Conservation (phyloP, 2,113 vertebrate species). For the Aspiorhynchus laticeps region DNA sequence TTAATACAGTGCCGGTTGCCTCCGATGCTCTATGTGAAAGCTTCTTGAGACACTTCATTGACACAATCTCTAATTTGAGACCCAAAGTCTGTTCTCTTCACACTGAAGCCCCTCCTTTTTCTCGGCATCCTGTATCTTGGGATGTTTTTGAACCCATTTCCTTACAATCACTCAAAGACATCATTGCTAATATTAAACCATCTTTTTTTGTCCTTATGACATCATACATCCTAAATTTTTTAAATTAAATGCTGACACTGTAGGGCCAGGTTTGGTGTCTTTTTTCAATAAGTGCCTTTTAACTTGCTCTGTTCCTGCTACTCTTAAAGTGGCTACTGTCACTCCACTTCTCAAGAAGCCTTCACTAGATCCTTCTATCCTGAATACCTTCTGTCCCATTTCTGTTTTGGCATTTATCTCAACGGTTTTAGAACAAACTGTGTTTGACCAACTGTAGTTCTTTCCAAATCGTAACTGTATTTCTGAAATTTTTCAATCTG, state of each 20-base stretch:
- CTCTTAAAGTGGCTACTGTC: background rate
- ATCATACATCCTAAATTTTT: background rate
- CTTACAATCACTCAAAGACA: background rate
- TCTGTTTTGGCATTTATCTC: too few relatives aligned
- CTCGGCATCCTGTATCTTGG: background rate
- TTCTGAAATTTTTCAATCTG: too few relatives aligned
- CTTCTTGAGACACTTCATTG: background rate
- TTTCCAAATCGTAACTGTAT: too few relatives aligned
- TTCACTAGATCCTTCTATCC: background rate
- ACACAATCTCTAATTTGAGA: background rate
- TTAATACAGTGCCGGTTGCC: too few relatives aligned
- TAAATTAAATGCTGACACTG: background rate
- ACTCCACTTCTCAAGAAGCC: background rate
- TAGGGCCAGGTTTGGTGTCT: background rate
- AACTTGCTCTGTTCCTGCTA: background rate
- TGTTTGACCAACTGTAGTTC: too few relatives aligned
- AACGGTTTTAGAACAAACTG: too few relatives aligned
- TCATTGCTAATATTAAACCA: background rate
- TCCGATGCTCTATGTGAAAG: too few relatives aligned
- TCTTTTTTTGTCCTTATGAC: background rate
- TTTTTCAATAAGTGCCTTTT: background rate
- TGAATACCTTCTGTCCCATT: background rate
- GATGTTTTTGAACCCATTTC: background rate
- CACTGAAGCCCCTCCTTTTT: background rate
- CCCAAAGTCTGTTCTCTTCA: background rate